Conservation (phyloP, 1,140 invertebrate genomes). For the Meteorus sp. region DNA sequence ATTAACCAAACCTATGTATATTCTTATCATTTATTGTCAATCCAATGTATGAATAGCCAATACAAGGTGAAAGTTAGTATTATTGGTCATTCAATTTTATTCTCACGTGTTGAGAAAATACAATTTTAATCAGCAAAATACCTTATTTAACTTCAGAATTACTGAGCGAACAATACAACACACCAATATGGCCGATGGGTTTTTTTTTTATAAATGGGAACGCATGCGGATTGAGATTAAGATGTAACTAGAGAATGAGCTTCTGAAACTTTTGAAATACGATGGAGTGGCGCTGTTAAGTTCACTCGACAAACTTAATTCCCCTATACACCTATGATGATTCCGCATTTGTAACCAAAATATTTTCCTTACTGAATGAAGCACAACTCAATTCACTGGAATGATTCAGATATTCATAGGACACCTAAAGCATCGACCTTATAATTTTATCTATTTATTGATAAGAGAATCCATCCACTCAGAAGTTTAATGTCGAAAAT, state of each 20-base stretch:
- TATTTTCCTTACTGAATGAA: too few relatives aligned
- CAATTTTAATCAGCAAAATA: conserved; percentile 37
- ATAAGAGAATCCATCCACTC: too few relatives aligned
- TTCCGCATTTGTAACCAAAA: too few relatives aligned
- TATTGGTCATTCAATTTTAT: conserved; percentile 6
- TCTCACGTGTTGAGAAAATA: not conserved
- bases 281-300: not conserved
- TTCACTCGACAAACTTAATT: too few relatives aligned
- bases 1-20: conserved; percentile 57
- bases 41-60: not conserved
- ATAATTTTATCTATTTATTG: too few relatives aligned
- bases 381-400: too few relatives aligned
- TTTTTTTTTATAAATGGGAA: conserved; percentile 41
- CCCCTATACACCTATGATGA: too few relatives aligned
- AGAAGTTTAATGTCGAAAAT: too few relatives aligned
- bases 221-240: conserved; percentile 37
- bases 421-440: too few relatives aligned
- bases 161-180: conserved; percentile 59
- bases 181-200: conserved; percentile 59
- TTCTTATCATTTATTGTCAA: conserved; percentile 31
- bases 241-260: not conserved
- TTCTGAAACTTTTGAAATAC: not conserved
- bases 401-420: too few relatives aligned
- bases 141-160: conserved; percentile 55
- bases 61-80: not conserved